These are phyloP conservation scores for Madoqua kirkii DNA, from an alignment of 2,113 vertebrate species.

Conservation along the genomic window DNA sequence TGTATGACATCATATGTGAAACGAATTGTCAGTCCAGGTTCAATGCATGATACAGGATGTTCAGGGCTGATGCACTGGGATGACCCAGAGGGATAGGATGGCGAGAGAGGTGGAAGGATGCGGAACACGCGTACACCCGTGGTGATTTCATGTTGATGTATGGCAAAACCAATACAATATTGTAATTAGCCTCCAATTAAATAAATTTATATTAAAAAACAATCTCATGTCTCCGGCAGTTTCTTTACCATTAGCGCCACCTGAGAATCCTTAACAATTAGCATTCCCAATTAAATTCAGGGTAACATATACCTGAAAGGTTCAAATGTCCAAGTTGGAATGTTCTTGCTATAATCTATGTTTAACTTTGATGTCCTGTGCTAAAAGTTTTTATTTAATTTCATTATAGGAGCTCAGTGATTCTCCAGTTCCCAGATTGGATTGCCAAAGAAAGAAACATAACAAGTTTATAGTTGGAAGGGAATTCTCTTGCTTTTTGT, in stretches of 20 bases:
- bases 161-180: too few species aligned
- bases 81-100: too few species aligned
- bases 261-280: not conserved
- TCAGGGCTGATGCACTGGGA: too few species aligned
- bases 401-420: not conserved
- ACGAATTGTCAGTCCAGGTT: too few species aligned
- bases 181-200: too few species aligned
- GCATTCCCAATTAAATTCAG: not conserved
- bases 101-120: too few species aligned
- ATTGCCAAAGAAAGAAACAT: slow-evolving; percentile 5
- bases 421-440: not conserved
- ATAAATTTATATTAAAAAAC: too few species aligned
- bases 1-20: too few species aligned
- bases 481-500: not conserved
- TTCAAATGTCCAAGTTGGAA: not conserved
- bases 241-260: not conserved
- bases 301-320: not conserved
- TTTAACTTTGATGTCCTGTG: not conserved
- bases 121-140: too few species aligned
- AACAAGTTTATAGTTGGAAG: not conserved
- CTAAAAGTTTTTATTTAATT: slow-evolving; percentile 17
- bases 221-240: not conserved
- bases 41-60: too few species aligned
- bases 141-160: too few species aligned
- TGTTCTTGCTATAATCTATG: not conserved